A percentile compares a stretch with the other conserved stretches of the same genome.
Evolutionary conservation across 1,140 invertebrate species (phyloP).

Genomic region (Chlorops oryzae): DNA sequence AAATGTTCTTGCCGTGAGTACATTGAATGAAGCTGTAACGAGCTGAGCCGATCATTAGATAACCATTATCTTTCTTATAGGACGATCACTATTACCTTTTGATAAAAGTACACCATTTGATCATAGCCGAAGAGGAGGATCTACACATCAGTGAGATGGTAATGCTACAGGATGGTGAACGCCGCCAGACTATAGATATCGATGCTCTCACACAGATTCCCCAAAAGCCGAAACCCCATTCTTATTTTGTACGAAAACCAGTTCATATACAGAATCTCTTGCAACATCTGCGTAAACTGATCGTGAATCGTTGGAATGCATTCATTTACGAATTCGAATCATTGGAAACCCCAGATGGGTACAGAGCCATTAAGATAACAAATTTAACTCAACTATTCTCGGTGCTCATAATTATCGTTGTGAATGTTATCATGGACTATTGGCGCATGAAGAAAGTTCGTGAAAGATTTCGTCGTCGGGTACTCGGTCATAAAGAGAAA

Average conservation of each 20-base stretch:
- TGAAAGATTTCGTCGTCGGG: conserved; percentile 23
- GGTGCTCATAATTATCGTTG: conserved; percentile 31
- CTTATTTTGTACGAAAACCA: conserved; percentile 52
- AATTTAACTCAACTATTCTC: conserved; percentile 33
- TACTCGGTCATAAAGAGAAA: conserved; percentile 11
- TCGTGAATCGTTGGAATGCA: conserved; percentile 72
- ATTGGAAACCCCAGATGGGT: conserved; percentile 54
- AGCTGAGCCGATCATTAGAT: neutral
- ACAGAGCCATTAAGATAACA: conserved; percentile 18
- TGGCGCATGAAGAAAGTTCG: conserved; percentile 20
- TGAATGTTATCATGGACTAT: conserved; percentile 35
- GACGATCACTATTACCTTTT: conserved; percentile 62
- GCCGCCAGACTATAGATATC: conserved; percentile 18
- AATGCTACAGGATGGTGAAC: conserved; percentile 49
- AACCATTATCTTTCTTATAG: neutral
- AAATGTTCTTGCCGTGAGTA: too few species aligned
- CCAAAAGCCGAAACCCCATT: conserved; percentile 19
- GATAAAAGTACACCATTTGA: conserved; percentile 67
- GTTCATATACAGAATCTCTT: conserved; percentile 60
- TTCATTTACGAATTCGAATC: conserved; percentile 73
- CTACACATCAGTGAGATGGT: conserved; percentile 68
- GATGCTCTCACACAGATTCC: neutral
- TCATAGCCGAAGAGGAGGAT: conserved; percentile 61
- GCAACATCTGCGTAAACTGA: conserved; percentile 59
- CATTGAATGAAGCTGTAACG: too few species aligned